Evolutionary conservation across 2,797 vertebrate species (phyloP).

Genomic region (Schizothorax lantsangensis): DNA sequence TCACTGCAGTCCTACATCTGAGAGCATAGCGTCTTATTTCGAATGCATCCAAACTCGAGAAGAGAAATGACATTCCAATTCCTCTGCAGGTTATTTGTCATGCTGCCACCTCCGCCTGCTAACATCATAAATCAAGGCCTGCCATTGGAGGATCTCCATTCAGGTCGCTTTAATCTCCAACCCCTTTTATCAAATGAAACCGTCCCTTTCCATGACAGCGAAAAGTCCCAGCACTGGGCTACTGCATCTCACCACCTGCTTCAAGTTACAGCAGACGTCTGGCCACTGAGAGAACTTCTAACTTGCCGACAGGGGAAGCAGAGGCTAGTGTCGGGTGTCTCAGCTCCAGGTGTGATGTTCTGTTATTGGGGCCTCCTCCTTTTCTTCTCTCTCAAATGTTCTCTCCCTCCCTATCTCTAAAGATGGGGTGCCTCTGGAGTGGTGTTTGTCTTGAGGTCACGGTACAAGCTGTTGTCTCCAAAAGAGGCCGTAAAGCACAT

Average conservation of each 20-base stretch:
- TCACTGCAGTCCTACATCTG: not conserved
- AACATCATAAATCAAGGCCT: conserved; percentile 60
- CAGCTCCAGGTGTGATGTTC: conserved; percentile 30
- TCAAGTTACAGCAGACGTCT: conserved; percentile 53
- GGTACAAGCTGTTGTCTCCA: conserved; percentile 64
- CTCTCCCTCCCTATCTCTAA: conserved; percentile 16
- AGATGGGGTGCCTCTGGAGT: conserved; percentile 44
- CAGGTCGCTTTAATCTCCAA: conserved; percentile 42
- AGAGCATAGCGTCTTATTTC: conserved; percentile 23
- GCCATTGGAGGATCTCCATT: conserved; percentile 55
- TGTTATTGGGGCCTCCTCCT: conserved; percentile 41
- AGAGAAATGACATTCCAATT: conserved; percentile 54
- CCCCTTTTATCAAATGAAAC: conserved; percentile 63
- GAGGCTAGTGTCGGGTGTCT: conserved; percentile 25
- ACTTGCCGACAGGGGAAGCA: conserved; percentile 3
- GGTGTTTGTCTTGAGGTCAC: conserved; percentile 63
- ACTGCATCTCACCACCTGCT: conserved; percentile 58
- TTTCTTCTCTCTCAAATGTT: not conserved
- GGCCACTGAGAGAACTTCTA: conserved; percentile 16
- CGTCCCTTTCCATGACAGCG: conserved; percentile 51
- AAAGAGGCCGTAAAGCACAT: conserved; percentile 63
- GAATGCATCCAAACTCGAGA: conserved; percentile 19
- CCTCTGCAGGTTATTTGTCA: conserved; percentile 59
- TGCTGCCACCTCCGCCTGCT: conserved; percentile 56
- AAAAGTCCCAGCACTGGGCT: conserved; percentile 42